Evolutionary conservation across 2,888 invertebrate species (phyloP).

Genomic region (Octodonta nipae): DNA sequence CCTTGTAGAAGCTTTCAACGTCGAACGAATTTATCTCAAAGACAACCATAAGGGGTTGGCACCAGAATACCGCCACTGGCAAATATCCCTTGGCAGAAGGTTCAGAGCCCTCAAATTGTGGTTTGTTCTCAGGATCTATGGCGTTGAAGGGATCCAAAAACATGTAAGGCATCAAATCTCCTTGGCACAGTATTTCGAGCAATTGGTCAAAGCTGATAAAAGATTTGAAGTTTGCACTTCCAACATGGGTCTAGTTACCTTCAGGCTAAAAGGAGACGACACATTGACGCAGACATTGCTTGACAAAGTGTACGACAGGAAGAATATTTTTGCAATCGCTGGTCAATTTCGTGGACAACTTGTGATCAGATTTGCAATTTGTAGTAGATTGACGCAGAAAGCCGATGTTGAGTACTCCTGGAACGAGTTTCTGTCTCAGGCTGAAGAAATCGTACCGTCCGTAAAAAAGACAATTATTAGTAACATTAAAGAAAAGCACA

Average conservation of each 20-base stretch:
- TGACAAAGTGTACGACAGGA: conserved; percentile 58
- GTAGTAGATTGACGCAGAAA: conserved; percentile 55
- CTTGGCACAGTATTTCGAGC: conserved; percentile 68
- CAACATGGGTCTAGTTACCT: conserved; percentile 64
- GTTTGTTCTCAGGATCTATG: conserved; percentile 77
- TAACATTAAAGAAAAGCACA: conserved; percentile 11
- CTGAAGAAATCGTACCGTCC: conserved; percentile 19
- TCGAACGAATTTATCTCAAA: conserved; percentile 82
- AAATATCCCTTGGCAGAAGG: conserved; percentile 74
- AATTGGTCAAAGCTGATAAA: conserved; percentile 54
- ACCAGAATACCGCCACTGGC: conserved; percentile 68
- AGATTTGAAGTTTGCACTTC: conserved; percentile 59
- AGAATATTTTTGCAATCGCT: conserved; percentile 70
- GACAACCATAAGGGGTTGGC: conserved; percentile 53
- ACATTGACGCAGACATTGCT: conserved; percentile 54
- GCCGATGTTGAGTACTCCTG: conserved; percentile 65
- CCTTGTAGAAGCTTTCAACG: conserved; percentile 77
- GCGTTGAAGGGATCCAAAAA: conserved; percentile 64
- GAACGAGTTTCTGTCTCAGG: conserved; percentile 27
- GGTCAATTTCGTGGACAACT: conserved; percentile 53
- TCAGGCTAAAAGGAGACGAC: conserved; percentile 67
- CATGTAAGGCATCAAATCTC: conserved; percentile 62
- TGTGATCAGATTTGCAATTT: conserved; percentile 70
- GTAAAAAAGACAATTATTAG: conserved; percentile 7
- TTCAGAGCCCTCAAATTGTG: conserved; percentile 85